Base-by-base conservation (phyloP, 2,113 vertebrate species). In the Poecilia latipinna region DNA sequence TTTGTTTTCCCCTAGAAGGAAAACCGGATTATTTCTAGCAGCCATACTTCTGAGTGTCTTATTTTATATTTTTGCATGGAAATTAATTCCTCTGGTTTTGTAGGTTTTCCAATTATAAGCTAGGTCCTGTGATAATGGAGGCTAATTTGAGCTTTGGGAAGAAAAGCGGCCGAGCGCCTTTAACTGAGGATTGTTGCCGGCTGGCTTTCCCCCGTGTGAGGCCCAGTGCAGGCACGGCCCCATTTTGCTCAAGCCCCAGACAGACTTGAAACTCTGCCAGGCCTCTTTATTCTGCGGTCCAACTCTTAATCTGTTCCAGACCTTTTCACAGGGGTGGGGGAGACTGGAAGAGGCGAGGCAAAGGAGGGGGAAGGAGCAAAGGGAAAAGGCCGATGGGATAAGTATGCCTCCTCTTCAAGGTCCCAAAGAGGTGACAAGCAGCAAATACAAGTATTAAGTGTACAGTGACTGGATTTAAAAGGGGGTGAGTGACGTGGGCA, bases 231-330 rank as follows among this genome's bases (percentile, higher is more conserved):
- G 93, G 93, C 92, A 78, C 86, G 79, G 81, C 90, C 89, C 88
- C 86, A 77, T 92, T 90, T 87, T 82, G 84, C 89, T 95, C 90
- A 87, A 92, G 95, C 93, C 95, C 94, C 95, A 97, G 96, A 97
- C 96, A 95, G 95, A 92, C 95, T 96, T 97, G 96, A 96, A 93
- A 93, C 86, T 84, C 75, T 94, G 97, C 96, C 97, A 98, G 91
- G 89, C 90, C 94, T 95, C 96, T 96, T 96, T 94, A 96, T 96
- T 96, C 94, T 96, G 96, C 92, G 94, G 95, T 95, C 74, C 87
- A 93, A 94, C 94, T 96, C 95, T 95, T 98, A 98, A 98, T 98
- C 96, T 97, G 94, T 98, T 97, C 96, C 97, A 97, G 97, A 96
- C 96, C 94, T 96, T 96, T 96, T 95, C 95, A 96, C 19, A 95